Conservation (phyloP, 2,888 invertebrate genomes). For the Phasia obesa region DNA sequence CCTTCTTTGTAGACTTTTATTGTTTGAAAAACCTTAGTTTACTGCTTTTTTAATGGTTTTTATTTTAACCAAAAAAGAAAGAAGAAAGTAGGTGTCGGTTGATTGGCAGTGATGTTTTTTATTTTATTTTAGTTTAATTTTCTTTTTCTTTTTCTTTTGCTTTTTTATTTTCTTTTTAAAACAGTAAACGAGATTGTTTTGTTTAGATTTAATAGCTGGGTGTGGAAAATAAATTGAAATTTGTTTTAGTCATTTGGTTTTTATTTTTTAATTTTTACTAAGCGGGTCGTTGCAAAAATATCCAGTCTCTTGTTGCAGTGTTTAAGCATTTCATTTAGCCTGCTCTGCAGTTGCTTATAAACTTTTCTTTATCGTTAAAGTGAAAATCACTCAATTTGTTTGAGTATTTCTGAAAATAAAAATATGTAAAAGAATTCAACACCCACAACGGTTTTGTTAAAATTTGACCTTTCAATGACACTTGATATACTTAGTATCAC, state of each 20-base stretch:
- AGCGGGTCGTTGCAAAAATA: too few relatives aligned
- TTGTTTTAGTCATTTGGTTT: constrained; percentile 40
- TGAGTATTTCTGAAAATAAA: constrained; percentile 5
- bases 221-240: constrained; percentile 65
- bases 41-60: constrained; percentile 3
- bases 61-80: constrained; percentile 8
- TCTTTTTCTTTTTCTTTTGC: constrained; percentile 18
- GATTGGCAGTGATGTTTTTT: constrained; percentile 66
- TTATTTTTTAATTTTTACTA: constrained; percentile 10
- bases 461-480: constrained; percentile 69
- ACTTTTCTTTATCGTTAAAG: constrained; percentile 45
- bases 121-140: constrained; percentile 55
- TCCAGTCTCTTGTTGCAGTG: not conserved
- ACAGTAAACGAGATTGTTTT: constrained; percentile 25
- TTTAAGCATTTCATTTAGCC: constrained; percentile 14
- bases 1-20: constrained; percentile 79
- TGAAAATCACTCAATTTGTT: constrained; percentile 32
- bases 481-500: constrained; percentile 31
- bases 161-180: constrained; percentile 13
- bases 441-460: constrained; percentile 38
- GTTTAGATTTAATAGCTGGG: constrained; percentile 52
- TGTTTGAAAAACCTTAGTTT: constrained; percentile 57
- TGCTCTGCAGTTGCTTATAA: constrained; percentile 1
- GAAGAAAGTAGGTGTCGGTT: constrained; percentile 68
- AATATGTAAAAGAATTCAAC: not conserved